Base-by-base conservation (phyloP, 2,113 vertebrate genomes). In the Anser brachyrhynchus region DNA sequence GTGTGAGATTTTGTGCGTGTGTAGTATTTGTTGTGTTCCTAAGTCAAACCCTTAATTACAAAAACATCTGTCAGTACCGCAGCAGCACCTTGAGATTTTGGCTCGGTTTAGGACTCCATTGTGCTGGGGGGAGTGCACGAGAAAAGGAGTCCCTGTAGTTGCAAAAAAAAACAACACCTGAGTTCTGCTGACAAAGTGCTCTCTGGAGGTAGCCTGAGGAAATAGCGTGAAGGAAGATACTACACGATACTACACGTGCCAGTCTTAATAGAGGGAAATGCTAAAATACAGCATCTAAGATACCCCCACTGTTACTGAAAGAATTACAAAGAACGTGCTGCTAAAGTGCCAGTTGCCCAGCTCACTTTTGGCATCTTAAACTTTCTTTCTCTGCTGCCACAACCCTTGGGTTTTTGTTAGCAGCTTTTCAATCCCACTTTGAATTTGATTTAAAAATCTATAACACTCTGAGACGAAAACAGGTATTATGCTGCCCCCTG, bases 241-340 rank as follows among this genome's bases (percentile, higher is more conserved):
- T 5, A 7, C 61, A 26, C 8, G 52, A 21, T 7, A 2, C 10
- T 5, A 7, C 61, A 26, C 8, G 54, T 9, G 49, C n/a, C n/a
- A 3, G 28, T 46, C 28, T 4, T 16, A 13, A 16, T 4, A 22
- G 22, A 17, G 51, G 51, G 12, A 33, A 44, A 33, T 5, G 33
- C 43, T 59, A 59, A 37, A 28, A 17, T 17, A 4, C 9, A 4
- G 35, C 43, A 3, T 17, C 4, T 11, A 66, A 22, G 66, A 6
- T 9, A 5, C 10, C 31, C 51, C n/a, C 1, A 1, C 55, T 13
- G 79, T 9, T 35, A 4, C 3, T 5, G 18, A 11, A 12, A 16
- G 49, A 6, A 49, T 3, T 7, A 41, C 51, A 31, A 8, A 13
- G 73, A 26, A 6, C 1, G 46, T 41, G 69, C 71, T 52, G 55